These are phyloP conservation scores for Leucoptera coffeella DNA, from an alignment of 2,888 invertebrate genomes.

Conservation along the genomic window DNA sequence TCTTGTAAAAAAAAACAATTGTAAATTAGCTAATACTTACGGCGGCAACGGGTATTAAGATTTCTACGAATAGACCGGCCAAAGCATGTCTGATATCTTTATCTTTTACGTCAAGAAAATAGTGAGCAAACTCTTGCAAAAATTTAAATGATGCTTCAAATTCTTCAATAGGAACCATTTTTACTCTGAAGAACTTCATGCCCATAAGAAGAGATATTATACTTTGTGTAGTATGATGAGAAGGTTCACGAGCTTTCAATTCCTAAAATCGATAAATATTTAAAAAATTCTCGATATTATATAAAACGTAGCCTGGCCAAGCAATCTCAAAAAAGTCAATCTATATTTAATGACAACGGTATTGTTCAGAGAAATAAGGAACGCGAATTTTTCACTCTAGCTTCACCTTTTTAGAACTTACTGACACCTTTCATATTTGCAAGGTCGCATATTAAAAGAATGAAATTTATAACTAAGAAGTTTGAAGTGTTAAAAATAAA, in stretches of 20 bases:
- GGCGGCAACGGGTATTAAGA: constrained; percentile 96
- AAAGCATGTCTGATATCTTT: constrained; percentile 97
- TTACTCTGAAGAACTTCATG: constrained; percentile 94
- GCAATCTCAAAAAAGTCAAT: no score
- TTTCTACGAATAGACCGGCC: constrained; percentile 97
- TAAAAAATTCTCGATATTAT: no score
- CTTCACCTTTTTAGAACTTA: no score
- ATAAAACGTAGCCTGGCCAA: no score
- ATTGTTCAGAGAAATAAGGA: no score
- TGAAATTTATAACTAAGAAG: no score
- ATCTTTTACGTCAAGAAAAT: constrained; percentile 96
- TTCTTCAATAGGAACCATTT: constrained; percentile 98
- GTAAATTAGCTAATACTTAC: constrained; percentile 51
- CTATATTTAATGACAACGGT: no score
- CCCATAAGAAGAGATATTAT: constrained; percentile 98
- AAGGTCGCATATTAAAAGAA: no score
- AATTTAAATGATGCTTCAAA: constrained; percentile 98
- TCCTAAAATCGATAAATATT: constrained; percentile 17
- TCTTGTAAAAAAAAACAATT: no score
- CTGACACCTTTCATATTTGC: no score
- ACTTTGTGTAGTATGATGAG: constrained; percentile 85
- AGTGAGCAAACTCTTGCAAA: constrained; percentile 96
- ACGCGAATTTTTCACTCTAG: no score
- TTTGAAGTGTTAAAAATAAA: no score
- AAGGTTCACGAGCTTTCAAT: constrained; percentile 74